These are phyloP conservation scores for Epizoanthus rinbou DNA, from an alignment of 92 coral and sea anemone genomes.

Conservation along the genomic window DNA sequence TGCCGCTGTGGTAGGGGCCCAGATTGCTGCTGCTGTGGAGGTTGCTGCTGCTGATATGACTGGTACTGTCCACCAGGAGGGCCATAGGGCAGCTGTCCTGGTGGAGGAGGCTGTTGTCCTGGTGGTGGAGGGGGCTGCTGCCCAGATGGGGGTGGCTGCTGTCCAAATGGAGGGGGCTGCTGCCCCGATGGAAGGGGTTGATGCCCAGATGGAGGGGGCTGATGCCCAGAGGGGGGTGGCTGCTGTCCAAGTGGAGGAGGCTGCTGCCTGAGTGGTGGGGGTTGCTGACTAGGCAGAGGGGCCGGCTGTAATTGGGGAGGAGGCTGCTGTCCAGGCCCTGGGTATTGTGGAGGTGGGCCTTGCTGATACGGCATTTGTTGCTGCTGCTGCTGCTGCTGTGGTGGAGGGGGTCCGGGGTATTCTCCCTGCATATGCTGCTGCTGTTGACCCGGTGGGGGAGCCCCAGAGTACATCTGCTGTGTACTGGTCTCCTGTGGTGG, in stretches of 20 bases:
- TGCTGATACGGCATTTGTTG: conserved; percentile 50
- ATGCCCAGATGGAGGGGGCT: conserved; percentile 44
- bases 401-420: conserved; percentile 37
- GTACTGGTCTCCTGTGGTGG: conserved; percentile 50
- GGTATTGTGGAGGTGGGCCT: conserved; percentile 48
- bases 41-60: conserved; percentile 58
- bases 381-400: conserved; percentile 60
- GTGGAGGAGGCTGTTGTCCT: conserved; percentile 47
- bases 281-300: conserved; percentile 23
- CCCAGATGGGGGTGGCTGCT: conserved; percentile 18
- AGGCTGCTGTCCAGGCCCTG: conserved; percentile 23
- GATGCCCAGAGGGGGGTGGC: conserved; percentile 19
- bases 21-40: conserved; percentile 53
- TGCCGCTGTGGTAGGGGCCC: conserved; percentile 84
- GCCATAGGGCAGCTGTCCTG: conserved; percentile 46
- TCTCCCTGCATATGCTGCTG: conserved; percentile 48
- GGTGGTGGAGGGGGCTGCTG: conserved; percentile 21
- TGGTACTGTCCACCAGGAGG: conserved; percentile 52
- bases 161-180: conserved; percentile 32
- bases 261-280: conserved; percentile 41
- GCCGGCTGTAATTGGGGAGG: conserved; percentile 24
- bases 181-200: conserved; percentile 35
- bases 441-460: conserved; percentile 39
- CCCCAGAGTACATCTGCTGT: conserved; percentile 43
- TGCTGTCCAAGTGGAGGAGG: conserved; percentile 39